phyloP scores from a whole-genome alignment of 2,797 vertebrate species.

The Esox masquinongy region DNA sequence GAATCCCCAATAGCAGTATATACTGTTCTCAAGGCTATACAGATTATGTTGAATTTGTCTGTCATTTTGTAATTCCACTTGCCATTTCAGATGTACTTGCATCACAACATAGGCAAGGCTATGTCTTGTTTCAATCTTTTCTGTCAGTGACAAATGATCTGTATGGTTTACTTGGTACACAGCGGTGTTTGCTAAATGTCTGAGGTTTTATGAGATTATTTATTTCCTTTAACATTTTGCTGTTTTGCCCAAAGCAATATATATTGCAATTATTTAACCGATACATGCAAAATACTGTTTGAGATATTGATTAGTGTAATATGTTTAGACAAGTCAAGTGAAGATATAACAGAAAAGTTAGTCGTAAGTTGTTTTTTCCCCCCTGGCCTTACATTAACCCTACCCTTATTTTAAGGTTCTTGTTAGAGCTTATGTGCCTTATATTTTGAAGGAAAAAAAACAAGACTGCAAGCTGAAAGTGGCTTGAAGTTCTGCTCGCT shows the following conservation, averaged over 20 bases:
- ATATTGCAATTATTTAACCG: background rate
- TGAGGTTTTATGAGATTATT: background rate
- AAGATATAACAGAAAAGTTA: background rate
- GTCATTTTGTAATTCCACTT: background rate
- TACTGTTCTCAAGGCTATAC: background rate
- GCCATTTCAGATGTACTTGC: background rate
- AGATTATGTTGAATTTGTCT: background rate
- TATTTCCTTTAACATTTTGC: background rate
- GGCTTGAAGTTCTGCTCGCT: slow-evolving; percentile 49
- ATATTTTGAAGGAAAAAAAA: slow-evolving; percentile 48
- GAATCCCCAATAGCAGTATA: background rate
- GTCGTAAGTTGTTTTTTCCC: background rate
- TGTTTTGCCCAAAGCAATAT: background rate
- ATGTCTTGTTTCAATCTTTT: background rate
- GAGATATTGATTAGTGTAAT: background rate
- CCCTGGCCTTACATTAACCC: slow-evolving; percentile 8
- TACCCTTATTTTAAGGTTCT: slow-evolving; percentile 25
- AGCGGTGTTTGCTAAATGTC: background rate
- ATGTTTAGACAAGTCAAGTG: background rate
- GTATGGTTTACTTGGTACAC: background rate
- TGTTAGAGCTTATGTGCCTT: slow-evolving; percentile 22
- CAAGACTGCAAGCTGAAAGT: slow-evolving; percentile 45
- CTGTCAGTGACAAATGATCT: slow-evolving; percentile 18
- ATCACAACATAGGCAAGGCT: slow-evolving; percentile 9
- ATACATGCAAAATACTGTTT: background rate